Percentiles rank a stretch among this genome's conserved stretches.
phyloP scores from a whole-genome alignment of 2,888 invertebrate species.

The Tenthredo mesomela region DNA sequence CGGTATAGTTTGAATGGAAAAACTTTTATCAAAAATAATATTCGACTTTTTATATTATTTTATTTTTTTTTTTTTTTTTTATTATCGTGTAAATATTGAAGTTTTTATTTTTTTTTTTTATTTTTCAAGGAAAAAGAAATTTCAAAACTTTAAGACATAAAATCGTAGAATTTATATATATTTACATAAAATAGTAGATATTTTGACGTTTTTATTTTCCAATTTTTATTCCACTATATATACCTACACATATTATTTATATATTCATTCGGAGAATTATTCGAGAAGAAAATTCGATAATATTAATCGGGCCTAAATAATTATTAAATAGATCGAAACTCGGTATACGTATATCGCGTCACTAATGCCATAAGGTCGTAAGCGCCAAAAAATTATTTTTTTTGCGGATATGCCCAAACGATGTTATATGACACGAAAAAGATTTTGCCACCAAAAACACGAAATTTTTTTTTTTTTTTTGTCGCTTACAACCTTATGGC shows the following conservation, averaged over 20 bases:
- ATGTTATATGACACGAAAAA: too few relatives aligned
- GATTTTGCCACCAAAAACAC: too few relatives aligned
- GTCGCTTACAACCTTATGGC: too few relatives aligned
- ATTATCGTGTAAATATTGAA: not conserved
- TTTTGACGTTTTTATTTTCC: not conserved
- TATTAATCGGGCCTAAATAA: not conserved
- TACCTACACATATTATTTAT: too few relatives aligned
- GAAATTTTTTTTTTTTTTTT: too few relatives aligned
- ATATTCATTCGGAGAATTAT: not conserved
- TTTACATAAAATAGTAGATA: not conserved
- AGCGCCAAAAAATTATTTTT: too few relatives aligned
- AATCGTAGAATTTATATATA: not conserved
- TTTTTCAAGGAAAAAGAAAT: not conserved
- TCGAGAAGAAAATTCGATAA: not conserved
- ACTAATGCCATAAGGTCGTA: too few relatives aligned
- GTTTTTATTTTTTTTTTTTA: not conserved
- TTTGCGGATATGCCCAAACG: too few relatives aligned
- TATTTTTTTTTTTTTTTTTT: too few relatives aligned
- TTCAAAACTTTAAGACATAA: not conserved
- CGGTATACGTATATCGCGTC: too few relatives aligned
- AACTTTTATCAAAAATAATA: not conserved
- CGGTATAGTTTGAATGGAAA: not conserved
- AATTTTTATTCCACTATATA: not conserved
- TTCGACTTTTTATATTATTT: not conserved
- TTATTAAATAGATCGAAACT: not conserved